Evolutionary conservation across 1,140 invertebrate genomes (phyloP).

Genomic region (Arctopsyche grandis): DNA sequence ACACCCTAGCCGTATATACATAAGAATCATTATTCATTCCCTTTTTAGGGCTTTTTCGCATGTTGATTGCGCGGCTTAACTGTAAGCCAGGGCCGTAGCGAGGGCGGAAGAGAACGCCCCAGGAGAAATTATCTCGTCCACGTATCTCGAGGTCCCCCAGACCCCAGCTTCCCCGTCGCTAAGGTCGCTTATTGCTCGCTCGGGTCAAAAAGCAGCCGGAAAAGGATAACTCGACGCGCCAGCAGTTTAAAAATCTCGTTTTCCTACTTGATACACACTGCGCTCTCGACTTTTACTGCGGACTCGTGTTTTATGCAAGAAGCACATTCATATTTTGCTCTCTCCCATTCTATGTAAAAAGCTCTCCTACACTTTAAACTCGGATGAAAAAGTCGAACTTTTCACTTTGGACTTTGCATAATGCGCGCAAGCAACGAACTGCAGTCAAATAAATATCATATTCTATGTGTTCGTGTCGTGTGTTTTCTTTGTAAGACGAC

Average conservation of each 20-base stretch:
- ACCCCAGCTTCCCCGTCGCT: not conserved
- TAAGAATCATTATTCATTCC: slow-evolving; percentile 45
- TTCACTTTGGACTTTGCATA: too few species aligned
- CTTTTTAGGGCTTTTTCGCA: slow-evolving; percentile 45
- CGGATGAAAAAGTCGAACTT: not conserved
- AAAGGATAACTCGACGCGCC: not conserved
- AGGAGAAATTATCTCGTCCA: slow-evolving; percentile 40
- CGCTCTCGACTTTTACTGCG: not conserved
- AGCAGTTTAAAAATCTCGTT: slow-evolving; percentile 15
- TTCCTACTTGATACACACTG: not conserved
- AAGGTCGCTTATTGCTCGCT: not conserved
- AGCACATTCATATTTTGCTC: not conserved
- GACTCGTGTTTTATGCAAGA: slow-evolving; percentile 20
- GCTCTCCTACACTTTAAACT: not conserved
- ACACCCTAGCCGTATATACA: not conserved
- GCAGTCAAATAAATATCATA: too few species aligned
- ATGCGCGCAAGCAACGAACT: too few species aligned
- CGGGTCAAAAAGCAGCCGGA: not conserved
- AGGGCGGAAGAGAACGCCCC: slow-evolving; percentile 13
- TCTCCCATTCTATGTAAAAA: not conserved
- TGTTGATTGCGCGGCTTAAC: slow-evolving; percentile 39
- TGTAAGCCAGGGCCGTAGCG: not conserved
- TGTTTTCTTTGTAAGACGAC: too few species aligned
- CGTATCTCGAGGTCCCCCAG: not conserved
- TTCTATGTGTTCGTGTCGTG: too few species aligned